Conservation (phyloP, 1,140 invertebrate species). For the Drosophila santomea region DNA sequence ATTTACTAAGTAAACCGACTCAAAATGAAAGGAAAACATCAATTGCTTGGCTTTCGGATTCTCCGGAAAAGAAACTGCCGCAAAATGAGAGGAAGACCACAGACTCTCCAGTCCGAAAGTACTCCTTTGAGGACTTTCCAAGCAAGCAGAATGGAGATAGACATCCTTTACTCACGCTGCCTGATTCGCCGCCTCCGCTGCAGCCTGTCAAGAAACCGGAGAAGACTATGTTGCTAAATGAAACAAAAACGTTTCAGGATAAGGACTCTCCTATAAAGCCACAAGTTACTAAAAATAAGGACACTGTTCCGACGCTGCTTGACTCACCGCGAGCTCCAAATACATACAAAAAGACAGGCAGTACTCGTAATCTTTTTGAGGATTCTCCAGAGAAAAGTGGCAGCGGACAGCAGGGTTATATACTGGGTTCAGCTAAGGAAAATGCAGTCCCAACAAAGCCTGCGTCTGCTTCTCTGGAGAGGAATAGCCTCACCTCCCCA, state of each 20-base stretch:
- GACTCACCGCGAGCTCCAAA: not conserved
- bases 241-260: not conserved
- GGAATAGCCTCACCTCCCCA: not conserved
- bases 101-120: not conserved
- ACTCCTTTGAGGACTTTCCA: constrained; percentile 16
- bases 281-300: not conserved
- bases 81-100: not conserved
- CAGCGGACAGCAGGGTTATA: not conserved
- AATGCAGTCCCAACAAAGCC: not conserved
- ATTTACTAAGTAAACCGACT: not conserved
- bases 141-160: constrained; percentile 13
- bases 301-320: no score
- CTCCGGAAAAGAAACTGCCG: not conserved
- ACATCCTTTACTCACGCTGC: constrained; percentile 10
- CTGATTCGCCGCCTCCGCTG: constrained; percentile 15
- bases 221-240: not conserved
- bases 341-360: not conserved
- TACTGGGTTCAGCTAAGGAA: constrained; percentile 23
- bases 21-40: not conserved
- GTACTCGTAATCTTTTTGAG: not conserved
- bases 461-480: not conserved
- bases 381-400: not conserved
- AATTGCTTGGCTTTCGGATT: not conserved
- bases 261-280: not conserved
- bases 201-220: not conserved